Evolutionary conservation across 2,888 invertebrate species (phyloP).

Genomic region (Agriopis marginaria): DNA sequence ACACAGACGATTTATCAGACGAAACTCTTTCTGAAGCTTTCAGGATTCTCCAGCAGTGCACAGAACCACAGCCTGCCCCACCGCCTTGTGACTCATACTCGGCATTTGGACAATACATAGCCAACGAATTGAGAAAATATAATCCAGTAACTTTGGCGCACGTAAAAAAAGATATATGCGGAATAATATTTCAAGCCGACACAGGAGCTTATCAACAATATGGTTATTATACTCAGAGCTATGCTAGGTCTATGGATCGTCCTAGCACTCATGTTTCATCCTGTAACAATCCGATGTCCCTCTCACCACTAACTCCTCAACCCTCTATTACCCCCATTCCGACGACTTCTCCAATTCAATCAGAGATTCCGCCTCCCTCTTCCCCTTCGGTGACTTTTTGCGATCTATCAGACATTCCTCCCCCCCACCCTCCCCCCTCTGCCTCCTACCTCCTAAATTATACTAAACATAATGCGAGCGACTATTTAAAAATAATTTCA

Average conservation of each 20-base stretch:
- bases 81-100: conserved; percentile 27
- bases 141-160: conserved; percentile 31
- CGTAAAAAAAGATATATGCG: conserved; percentile 30
- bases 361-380: conserved; percentile 10
- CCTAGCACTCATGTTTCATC: conserved; percentile 24
- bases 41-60: conserved; percentile 32
- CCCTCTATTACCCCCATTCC: conserved; percentile 7
- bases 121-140: conserved; percentile 35
- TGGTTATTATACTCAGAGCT: conserved; percentile 13
- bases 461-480: conserved; percentile 12
- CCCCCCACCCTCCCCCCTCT: no score
- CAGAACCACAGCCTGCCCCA: conserved; percentile 28
- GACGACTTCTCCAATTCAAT: conserved; percentile 10
- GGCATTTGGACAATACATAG: conserved; percentile 33
- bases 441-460: conserved; percentile 13
- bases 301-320: conserved; percentile 14
- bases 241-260: conserved; percentile 22
- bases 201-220: conserved; percentile 33
- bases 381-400: conserved; percentile 5
- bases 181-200: conserved; percentile 36
- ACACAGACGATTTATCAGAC: conserved; percentile 32
- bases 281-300: conserved; percentile 16
- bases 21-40: conserved; percentile 34
- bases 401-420: conserved; percentile 7
- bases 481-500: conserved; percentile 10